Evolutionary conservation across 2,888 invertebrate species (phyloP).

Genomic region (Allophyes oxyacanthae): DNA sequence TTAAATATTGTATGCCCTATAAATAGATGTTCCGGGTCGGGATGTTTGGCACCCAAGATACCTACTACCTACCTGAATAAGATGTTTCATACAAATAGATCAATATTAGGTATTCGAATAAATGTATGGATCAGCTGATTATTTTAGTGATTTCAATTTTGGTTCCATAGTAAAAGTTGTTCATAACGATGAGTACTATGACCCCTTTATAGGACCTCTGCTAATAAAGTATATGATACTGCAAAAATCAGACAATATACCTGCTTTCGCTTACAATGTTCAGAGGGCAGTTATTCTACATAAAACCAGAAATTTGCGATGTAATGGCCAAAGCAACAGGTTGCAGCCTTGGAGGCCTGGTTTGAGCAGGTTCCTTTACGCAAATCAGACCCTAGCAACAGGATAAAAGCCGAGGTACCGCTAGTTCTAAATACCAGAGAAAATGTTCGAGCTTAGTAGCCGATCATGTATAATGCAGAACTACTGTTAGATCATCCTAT

Average conservation of each 20-base stretch:
- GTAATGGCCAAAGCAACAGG: not conserved
- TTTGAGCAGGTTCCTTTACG: conserved; percentile 2
- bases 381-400: not conserved
- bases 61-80: too few relatives aligned
- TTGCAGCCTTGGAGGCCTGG: not conserved
- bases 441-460: not conserved
- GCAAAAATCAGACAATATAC: not conserved
- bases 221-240: not conserved
- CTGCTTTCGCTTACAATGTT: not conserved
- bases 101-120: too few relatives aligned
- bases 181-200: too few relatives aligned
- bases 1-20: too few relatives aligned
- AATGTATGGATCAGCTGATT: too few relatives aligned
- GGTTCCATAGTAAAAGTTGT: too few relatives aligned
- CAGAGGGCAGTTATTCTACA: conserved; percentile 3
- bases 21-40: too few relatives aligned
- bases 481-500: too few relatives aligned
- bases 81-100: too few relatives aligned
- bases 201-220: too few relatives aligned
- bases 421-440: conserved; percentile 1
- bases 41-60: too few relatives aligned
- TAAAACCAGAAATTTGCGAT: conserved; percentile 8
- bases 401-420: conserved; percentile 3
- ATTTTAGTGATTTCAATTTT: too few relatives aligned
- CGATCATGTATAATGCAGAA: not conserved